Evolutionary conservation across 2,888 invertebrate genomes (phyloP).

Genomic region (Prenolepis imparis): DNA sequence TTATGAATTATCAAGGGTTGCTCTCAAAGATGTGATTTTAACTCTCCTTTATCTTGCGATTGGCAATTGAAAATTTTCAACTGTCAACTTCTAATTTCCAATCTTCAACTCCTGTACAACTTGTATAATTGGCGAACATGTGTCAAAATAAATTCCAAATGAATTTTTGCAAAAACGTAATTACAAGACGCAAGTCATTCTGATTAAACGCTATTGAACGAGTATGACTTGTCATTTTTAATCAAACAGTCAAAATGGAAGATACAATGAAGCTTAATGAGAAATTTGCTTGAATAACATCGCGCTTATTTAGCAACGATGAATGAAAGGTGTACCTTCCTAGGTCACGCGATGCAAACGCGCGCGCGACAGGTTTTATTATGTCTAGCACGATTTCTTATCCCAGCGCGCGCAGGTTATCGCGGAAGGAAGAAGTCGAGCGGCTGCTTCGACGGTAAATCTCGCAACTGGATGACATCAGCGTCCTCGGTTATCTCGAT

Average conservation of each 20-base stretch:
- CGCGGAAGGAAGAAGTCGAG: constrained; percentile 16
- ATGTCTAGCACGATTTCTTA: constrained; percentile 14
- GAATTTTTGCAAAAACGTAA: not conserved
- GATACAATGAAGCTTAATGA: not conserved
- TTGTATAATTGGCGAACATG: not conserved
- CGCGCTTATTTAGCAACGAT: not conserved
- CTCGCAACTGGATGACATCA: constrained; percentile 37
- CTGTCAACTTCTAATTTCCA: not conserved
- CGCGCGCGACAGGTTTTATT: constrained; percentile 26
- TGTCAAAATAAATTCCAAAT: not conserved
- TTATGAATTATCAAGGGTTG: not conserved
- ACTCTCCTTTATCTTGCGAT: not conserved
- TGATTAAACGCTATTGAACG: not conserved
- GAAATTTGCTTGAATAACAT: constrained; percentile 11
- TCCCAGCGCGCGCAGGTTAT: constrained; percentile 15
- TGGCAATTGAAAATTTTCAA: not conserved
- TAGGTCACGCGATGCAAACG: not conserved
- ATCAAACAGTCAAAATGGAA: not conserved
- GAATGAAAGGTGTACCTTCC: not conserved
- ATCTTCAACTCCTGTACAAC: not conserved
- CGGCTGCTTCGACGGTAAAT: constrained; percentile 7
- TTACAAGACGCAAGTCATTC: constrained; percentile 3
- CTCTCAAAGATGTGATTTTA: not conserved
- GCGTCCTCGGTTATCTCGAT: constrained; percentile 31
- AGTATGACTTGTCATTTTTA: not conserved